A percentile compares a stretch with the other conserved stretches of the same genome.
These are phyloP conservation scores for Caradrina clavipalpis DNA, from an alignment of 2,888 invertebrate species.

Conservation along the genomic window DNA sequence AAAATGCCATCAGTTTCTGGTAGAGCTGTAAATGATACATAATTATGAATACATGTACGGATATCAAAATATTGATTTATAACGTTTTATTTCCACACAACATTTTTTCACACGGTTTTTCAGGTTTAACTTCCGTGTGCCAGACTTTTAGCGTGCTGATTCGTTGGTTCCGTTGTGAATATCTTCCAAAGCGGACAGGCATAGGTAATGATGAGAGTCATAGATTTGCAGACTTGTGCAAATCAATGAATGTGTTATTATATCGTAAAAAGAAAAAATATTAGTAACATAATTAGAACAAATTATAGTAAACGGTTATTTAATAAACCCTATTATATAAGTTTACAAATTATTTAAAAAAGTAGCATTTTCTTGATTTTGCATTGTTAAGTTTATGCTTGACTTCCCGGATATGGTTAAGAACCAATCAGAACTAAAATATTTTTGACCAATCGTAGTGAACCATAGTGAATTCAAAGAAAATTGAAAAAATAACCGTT, in stretches of 20 bases:
- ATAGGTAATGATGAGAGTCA: background rate
- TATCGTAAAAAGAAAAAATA: rapidly evolving
- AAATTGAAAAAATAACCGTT: constrained; percentile 53
- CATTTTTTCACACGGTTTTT: too few relatives aligned
- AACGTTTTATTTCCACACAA: too few relatives aligned
- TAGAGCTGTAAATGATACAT: too few relatives aligned
- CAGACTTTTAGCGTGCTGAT: background rate
- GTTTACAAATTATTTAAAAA: background rate
- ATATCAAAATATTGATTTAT: too few relatives aligned
- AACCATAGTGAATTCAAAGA: constrained; percentile 33
- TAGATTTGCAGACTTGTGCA: background rate
- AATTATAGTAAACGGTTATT: rapidly evolving
- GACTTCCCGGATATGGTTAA: constrained; percentile 4
- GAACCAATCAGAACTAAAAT: constrained; percentile 41
- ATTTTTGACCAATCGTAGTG: constrained; percentile 41
- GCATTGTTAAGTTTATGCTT: rapidly evolving
- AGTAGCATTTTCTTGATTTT: rapidly evolving
- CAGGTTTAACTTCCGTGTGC: too few relatives aligned
- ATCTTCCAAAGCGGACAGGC: constrained; percentile 25
- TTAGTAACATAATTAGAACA: background rate
- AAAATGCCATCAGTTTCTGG: too few relatives aligned
- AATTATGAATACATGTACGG: too few relatives aligned
- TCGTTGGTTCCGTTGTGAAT: constrained; percentile 31
- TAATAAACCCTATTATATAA: rapidly evolving
- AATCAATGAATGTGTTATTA: constrained; percentile 6